Evolutionary conservation across 2,888 invertebrate genomes (phyloP), one percentile per base, ranked within the genome.

Genomic region (Drosophila robusta): DNA sequence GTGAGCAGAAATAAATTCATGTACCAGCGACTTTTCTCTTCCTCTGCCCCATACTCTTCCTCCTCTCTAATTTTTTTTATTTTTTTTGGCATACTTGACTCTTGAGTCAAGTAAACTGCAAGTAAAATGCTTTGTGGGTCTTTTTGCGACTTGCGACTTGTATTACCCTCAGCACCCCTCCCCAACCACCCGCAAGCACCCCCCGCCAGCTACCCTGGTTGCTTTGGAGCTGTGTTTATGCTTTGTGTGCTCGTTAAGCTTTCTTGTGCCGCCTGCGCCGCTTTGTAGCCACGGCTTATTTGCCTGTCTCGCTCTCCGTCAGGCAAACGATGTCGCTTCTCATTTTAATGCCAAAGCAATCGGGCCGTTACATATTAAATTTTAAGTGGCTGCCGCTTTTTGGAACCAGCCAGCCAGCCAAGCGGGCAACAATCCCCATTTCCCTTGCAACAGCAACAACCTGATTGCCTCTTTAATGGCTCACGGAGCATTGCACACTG

Each of bases 171-270:
- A 34, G 8, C 4, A 12, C 11, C 12, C 32, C 34, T 0, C 2
- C 29, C 34, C 34, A 12, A 32, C 3, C 3, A 12, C 34, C 12
- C 12, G 1, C 34, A 12, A 34, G 34, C 34, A 34, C 11, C 34
- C 12, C 34, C 12, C 32, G 32, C 34, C 34, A 34, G 34, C 4
- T 34, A 3, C 9, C 29, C 38, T 38, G 49, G 52, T 58, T 75
- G 24, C 60, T 66, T 56, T 45, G 72, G 42, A 32, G 22, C 41
- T 52, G 51, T 55, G 62, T 61, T 71, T 64, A 64, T 70, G 61
- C 75, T 75, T 77, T 79, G 79, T 71, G 63, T 72, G 70, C 80
- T 80, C 81, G 79, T 80, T 80, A 73, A 77, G 75, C 62, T 80
- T 80, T 52, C 62, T 72, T 70, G 61, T 67, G 52, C 42, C 55